Conservation (phyloP, 2,888 invertebrate species). For the Andricus curvator region DNA sequence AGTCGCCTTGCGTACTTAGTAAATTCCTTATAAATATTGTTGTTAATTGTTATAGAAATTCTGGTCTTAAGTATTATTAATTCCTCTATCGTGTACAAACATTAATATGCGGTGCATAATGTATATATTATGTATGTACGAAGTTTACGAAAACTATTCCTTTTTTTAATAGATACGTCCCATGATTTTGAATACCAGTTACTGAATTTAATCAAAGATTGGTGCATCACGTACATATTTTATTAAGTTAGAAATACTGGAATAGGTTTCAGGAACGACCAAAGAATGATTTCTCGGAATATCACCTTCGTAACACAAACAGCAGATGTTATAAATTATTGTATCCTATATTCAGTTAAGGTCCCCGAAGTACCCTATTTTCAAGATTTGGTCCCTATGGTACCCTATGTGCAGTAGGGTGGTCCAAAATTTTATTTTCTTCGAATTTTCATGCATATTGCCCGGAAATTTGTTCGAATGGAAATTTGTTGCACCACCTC, state of each 20-base stretch:
- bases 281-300: conserved; percentile 61
- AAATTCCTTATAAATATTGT: conserved; percentile 25
- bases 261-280: conserved; percentile 55
- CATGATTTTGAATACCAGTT: conserved; percentile 33
- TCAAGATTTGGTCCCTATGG: too few species aligned
- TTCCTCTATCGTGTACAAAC: conserved; percentile 12
- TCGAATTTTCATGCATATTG: too few species aligned
- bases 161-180: not conserved
- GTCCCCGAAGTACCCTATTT: too few species aligned
- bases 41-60: conserved; percentile 27
- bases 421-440: too few species aligned
- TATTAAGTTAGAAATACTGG: conserved; percentile 35
- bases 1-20: conserved; percentile 37
- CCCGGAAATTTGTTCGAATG: too few species aligned
- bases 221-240: conserved; percentile 25
- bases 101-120: conserved; percentile 9
- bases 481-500: too few species aligned
- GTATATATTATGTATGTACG: not conserved
- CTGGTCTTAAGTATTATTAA: conserved; percentile 15
- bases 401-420: too few species aligned
- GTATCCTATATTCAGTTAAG: too few species aligned
- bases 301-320: conserved; percentile 36
- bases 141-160: conserved; percentile 32
- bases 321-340: conserved; percentile 33
- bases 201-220: conserved; percentile 23